These are phyloP conservation scores for Parthenolecanium corni DNA, from an alignment of 2,888 invertebrate genomes.

Conservation along the genomic window DNA sequence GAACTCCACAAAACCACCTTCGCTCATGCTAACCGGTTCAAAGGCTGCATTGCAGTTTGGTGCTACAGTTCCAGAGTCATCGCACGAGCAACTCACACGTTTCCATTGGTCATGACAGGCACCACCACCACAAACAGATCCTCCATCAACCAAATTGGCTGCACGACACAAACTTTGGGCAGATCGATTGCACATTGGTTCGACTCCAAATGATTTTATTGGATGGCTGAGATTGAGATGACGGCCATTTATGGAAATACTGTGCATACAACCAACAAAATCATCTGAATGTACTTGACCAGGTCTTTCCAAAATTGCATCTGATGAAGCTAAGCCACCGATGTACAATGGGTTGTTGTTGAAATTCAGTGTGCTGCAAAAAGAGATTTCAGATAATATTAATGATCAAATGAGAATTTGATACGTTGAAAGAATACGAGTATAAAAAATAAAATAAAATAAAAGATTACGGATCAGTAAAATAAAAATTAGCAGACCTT, in stretches of 20 bases:
- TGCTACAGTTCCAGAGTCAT: slow-evolving; percentile 50
- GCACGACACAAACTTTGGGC: slow-evolving; percentile 32
- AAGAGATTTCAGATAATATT: too few species aligned
- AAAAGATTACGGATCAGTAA: too few species aligned
- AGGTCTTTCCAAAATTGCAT: slow-evolving; percentile 74
- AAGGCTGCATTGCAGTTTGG: slow-evolving; percentile 68
- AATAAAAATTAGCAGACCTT: too few species aligned
- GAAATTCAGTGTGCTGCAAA: slow-evolving; percentile 74
- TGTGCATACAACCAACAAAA: slow-evolving; percentile 86
- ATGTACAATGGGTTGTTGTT: slow-evolving; percentile 75
- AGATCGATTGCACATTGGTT: slow-evolving; percentile 62
- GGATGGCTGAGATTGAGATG: slow-evolving; percentile 69
- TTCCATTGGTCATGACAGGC: slow-evolving; percentile 83
- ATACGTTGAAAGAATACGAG: too few species aligned
- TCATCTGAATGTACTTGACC: slow-evolving; percentile 87
- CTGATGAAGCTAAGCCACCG: slow-evolving; percentile 73
- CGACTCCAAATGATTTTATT: slow-evolving; percentile 56
- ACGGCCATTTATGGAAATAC: slow-evolving; percentile 76
- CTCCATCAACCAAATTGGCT: slow-evolving; percentile 29
- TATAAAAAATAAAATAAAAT: too few species aligned
- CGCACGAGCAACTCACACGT: slow-evolving; percentile 48
- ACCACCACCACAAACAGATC: slow-evolving; percentile 47
- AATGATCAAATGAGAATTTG: too few species aligned
- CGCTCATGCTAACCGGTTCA: slow-evolving; percentile 64
- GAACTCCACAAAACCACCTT: slow-evolving; percentile 68